Conservation (phyloP, 2,797 vertebrate species). For the Pangasius macronema region DNA sequence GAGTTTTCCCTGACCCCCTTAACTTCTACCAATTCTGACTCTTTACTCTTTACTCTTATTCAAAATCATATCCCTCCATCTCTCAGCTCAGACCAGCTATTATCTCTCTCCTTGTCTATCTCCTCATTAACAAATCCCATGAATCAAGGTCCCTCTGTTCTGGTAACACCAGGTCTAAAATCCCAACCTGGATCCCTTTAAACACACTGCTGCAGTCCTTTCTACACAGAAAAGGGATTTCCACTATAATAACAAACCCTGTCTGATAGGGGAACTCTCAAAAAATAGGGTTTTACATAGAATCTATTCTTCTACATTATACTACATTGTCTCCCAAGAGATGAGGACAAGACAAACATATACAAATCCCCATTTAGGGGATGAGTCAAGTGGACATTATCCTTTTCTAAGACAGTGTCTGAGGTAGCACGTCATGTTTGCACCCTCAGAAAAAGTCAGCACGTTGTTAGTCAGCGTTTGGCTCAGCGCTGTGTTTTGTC, state of each 20-base stretch:
- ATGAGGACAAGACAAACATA: not conserved
- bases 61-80: not conserved
- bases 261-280: not conserved
- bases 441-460: not conserved
- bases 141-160: not conserved
- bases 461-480: not conserved
- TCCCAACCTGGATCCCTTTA: not conserved
- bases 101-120: not conserved
- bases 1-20: not conserved
- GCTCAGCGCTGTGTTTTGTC: not conserved
- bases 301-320: not conserved
- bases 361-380: not conserved
- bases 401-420: not conserved
- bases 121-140: not conserved
- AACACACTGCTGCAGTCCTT: not conserved
- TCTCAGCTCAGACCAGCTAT: not conserved
- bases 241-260: not conserved
- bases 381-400: not conserved
- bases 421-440: not conserved
- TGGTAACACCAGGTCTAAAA: not conserved
- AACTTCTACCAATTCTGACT: not conserved
- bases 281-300: not conserved
- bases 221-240: not conserved
- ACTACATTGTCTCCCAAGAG: not conserved
- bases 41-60: not conserved